Base-by-base conservation (phyloP, 1,140 invertebrate species). In the Laupala kohalensis region DNA sequence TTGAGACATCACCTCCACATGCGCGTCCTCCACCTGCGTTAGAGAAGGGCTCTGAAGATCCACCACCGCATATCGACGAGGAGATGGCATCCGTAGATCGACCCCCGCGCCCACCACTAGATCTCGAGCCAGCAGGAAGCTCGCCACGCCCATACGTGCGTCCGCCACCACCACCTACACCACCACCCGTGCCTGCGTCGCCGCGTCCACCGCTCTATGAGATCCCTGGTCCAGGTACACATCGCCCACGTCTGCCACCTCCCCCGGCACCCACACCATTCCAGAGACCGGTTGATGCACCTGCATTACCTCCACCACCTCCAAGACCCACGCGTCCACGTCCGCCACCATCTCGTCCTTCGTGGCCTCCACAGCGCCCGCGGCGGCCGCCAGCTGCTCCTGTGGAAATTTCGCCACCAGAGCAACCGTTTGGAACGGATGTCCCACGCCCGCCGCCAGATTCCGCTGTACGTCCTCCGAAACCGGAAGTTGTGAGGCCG, bases 321-420 rank as follows among this genome's bases (percentile, higher is more conserved):
- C 67, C 15, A 3, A 4, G n/a, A 4, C 67, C 15, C 28, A 37
- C 6, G 6, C 27, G 29, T 6, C 4, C 27, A 3, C 23, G 27
- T 30, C 28, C 67, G 29, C 69, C 12, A 29, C 63, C 72, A 63
- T 63, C 19, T 3, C 15, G 25, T 25, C 24, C 72, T 63, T 30
- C 63, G 27, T 29, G 63, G 64, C 25, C 69, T 70, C 30, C 65
- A 66, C 68, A 30, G 25, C n/a, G 68, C 72, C 26, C 72, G 68
- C 29, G 69, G 68, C 23, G 63, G 37, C 63, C 72, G 37, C 64
- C 72, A 27, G 9, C n/a, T 24, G 25, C 26, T 13, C 23, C 37
- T 53, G 37, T 19, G n/a, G n/a, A n/a, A n/a, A 53, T 9, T 9
- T 19, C 37, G 37, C 37, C 9, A 9, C 37, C 37, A 0, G 37